These are phyloP conservation scores for Sitta europaea DNA, from an alignment of 2,113 vertebrate genomes.

Conservation along the genomic window DNA sequence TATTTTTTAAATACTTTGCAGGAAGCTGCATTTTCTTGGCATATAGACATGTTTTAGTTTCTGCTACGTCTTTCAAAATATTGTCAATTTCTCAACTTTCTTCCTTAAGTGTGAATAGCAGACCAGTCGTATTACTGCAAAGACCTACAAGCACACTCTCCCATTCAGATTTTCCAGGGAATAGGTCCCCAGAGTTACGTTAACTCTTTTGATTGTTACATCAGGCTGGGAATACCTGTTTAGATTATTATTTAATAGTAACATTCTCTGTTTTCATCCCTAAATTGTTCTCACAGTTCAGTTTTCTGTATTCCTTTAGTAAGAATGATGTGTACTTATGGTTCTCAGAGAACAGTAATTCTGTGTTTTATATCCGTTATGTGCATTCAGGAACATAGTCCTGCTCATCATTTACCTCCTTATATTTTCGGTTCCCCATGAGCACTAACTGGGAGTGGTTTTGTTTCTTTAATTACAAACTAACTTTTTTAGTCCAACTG, in stretches of 20 bases:
- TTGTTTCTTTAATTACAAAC: not conserved
- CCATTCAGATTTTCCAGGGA: not conserved
- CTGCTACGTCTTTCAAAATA: not conserved
- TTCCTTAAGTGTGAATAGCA: not conserved
- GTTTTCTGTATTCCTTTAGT: not conserved
- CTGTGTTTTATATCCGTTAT: fast-evolving
- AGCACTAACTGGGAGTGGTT: not conserved
- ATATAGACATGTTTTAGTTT: fast-evolving
- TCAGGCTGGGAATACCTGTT: fast-evolving
- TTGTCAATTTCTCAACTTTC: not conserved
- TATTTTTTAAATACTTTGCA: fast-evolving
- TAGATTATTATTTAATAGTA: not conserved
- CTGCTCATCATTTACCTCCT: not conserved
- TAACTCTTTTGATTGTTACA: fast-evolving
- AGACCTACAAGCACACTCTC: not conserved
- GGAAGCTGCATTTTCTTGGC: not conserved
- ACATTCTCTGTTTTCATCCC: not conserved
- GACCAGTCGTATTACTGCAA: fast-evolving
- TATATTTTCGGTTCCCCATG: fast-evolving
- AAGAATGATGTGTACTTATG: fast-evolving
- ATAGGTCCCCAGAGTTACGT: fast-evolving
- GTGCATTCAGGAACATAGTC: not conserved
- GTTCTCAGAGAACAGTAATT: not conserved
- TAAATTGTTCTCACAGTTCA: not conserved
- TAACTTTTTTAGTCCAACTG: not conserved